Evolutionary conservation across 2,888 invertebrate species (phyloP).

Genomic region (Tipula lateralis): DNA sequence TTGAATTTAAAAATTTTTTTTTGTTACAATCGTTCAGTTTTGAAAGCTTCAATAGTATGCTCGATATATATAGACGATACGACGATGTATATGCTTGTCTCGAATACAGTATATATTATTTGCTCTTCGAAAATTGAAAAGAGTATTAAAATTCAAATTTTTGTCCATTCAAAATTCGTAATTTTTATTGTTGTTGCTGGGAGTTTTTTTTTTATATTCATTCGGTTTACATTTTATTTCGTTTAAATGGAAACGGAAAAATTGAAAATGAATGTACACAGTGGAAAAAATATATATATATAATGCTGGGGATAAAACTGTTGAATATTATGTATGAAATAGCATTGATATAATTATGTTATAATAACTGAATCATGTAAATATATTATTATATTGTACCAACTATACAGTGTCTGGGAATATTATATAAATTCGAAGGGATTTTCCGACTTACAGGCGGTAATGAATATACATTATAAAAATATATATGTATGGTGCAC

Average conservation of each 20-base stretch:
- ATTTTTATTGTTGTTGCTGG: not conserved
- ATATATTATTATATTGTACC: not conserved
- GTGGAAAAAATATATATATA: not conserved
- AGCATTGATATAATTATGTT: slow-evolving; percentile 1
- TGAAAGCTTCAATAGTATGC: not conserved
- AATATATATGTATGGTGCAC: not conserved
- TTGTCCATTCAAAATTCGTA: slow-evolving; percentile 24
- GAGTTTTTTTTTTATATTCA: not conserved
- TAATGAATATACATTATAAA: slow-evolving; percentile 4
- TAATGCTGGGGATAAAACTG: not conserved
- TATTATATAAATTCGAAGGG: too few species aligned
- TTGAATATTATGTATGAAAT: not conserved
- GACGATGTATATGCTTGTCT: not conserved
- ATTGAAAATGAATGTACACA: not conserved
- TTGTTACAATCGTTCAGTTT: not conserved
- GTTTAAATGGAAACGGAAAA: not conserved
- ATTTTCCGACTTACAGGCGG: not conserved
- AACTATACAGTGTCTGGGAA: not conserved
- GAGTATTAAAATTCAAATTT: not conserved
- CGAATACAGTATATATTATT: not conserved
- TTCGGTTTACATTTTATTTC: not conserved
- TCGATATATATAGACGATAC: not conserved
- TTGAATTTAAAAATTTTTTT: not conserved
- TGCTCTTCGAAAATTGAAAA: not conserved
- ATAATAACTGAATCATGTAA: not conserved